These are phyloP conservation scores for Octodon degus DNA, from an alignment of 2,113 vertebrate genomes.

Conservation along the genomic window DNA sequence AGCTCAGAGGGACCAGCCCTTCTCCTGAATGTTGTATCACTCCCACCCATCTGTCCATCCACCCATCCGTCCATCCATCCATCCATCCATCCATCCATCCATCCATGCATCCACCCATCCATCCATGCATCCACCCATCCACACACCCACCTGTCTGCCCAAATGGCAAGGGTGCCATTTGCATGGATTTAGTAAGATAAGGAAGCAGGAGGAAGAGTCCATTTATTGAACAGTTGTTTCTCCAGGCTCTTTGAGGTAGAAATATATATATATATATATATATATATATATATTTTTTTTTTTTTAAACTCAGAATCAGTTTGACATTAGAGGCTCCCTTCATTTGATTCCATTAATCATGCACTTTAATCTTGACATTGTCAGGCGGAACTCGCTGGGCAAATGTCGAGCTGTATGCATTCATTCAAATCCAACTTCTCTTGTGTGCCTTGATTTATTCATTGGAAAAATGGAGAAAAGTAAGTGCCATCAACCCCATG, in stretches of 20 bases:
- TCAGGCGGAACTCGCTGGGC: background rate
- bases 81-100: no score
- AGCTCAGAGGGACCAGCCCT: background rate
- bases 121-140: no score
- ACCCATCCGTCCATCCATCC: no score
- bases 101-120: no score
- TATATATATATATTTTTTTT: no score
- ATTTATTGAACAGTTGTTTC: constrained; percentile 27
- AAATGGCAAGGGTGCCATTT: background rate
- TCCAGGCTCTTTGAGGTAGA: constrained; percentile 1
- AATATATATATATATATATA: no score
- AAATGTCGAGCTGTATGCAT: background rate
- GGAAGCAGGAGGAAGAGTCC: background rate
- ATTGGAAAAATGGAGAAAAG: background rate
- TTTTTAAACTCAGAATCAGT: background rate
- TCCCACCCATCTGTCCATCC: no score
- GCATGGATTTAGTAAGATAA: background rate
- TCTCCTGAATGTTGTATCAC: background rate
- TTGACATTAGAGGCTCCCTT: constrained; percentile 25
- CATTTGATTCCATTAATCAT: constrained; percentile 39
- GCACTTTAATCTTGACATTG: background rate
- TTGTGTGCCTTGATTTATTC: background rate
- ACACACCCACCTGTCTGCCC: no score
- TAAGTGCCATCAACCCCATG: background rate
- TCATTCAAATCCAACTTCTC: background rate